These are phyloP conservation scores for Heterotilapia buettikoferi DNA, from an alignment of 2,113 vertebrate genomes.

Conservation along the genomic window DNA sequence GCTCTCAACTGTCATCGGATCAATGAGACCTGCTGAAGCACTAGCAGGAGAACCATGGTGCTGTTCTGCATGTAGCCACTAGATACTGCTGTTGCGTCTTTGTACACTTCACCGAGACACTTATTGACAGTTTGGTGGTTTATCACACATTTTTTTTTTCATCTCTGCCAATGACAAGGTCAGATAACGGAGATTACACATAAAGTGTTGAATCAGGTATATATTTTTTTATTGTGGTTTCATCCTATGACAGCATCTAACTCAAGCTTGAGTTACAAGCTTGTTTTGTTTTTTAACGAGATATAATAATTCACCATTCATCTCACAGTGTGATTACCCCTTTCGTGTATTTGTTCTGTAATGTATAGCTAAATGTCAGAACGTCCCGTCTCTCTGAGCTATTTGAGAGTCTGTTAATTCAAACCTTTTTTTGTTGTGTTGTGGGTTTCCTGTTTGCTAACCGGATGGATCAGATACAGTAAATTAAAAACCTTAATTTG, in stretches of 20 bases:
- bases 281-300: not conserved
- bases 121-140: not conserved
- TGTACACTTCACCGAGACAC: not conserved
- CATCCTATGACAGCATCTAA: not conserved
- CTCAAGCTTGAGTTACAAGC: not conserved
- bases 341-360: not conserved
- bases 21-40: not conserved
- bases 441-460: not conserved
- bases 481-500: not conserved
- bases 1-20: not conserved
- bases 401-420: not conserved
- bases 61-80: conserved; percentile 50
- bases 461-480: not conserved
- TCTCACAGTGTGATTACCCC: not conserved
- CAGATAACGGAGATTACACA: not conserved
- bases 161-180: not conserved
- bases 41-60: not conserved
- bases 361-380: not conserved
- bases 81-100: conserved; percentile 67
- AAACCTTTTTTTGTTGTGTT: not conserved
- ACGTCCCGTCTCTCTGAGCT: not conserved
- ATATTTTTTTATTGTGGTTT: not conserved
- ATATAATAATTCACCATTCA: not conserved
- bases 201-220: not conserved
- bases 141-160: not conserved